A percentile compares a stretch with the other conserved stretches of the same genome.
Conservation (phyloP, 2,888 invertebrate species). For the Philaethria dido region DNA sequence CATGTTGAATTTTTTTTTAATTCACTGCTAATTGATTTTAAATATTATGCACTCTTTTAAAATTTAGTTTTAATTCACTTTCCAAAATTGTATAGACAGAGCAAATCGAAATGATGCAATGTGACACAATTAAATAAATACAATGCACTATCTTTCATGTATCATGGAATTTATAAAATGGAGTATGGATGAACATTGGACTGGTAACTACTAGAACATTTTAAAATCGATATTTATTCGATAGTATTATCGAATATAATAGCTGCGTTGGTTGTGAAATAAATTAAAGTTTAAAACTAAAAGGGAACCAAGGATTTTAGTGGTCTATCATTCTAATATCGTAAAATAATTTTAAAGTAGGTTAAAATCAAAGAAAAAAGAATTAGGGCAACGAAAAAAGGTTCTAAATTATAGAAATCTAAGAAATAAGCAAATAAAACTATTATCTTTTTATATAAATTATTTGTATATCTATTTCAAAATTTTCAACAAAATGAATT, state of each 20-base stretch:
- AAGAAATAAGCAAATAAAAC: background rate
- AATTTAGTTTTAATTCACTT: background rate
- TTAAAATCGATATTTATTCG: conserved; percentile 14
- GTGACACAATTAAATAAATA: conserved; percentile 17
- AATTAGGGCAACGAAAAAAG: no score
- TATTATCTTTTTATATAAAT: background rate
- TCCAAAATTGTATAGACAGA: conserved; percentile 16
- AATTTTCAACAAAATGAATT: background rate
- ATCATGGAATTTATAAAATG: conserved; percentile 17
- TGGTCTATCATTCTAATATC: no score
- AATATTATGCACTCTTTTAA: background rate
- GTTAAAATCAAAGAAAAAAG: no score
- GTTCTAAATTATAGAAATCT: no score
- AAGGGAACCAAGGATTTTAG: no score
- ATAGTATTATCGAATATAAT: conserved; percentile 20
- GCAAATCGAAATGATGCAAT: conserved; percentile 29
- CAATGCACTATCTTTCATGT: conserved; percentile 14
- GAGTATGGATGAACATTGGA: conserved; percentile 25
- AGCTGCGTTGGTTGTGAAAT: background rate
- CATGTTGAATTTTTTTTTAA: conserved; percentile 68
- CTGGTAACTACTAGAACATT: conserved; percentile 21
- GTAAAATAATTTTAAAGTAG: no score
- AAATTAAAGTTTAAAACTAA: no score
- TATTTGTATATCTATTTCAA: background rate
- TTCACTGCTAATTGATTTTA: background rate